A percentile compares a stretch with the other conserved stretches of the same genome.
phyloP scores from a whole-genome alignment of 2,888 invertebrate species.

The Phytoseiulus persimilis region DNA sequence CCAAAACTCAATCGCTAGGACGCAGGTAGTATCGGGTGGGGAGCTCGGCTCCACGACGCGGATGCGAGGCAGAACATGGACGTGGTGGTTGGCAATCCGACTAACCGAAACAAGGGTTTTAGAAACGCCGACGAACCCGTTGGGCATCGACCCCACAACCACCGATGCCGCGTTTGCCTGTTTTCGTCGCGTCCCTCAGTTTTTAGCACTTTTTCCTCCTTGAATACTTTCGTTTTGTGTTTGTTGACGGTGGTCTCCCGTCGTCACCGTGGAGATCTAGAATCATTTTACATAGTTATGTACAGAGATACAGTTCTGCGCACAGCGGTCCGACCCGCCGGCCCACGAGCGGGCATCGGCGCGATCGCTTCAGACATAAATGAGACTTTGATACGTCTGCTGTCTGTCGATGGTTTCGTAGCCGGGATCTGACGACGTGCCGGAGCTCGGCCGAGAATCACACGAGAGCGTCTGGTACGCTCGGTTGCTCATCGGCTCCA shows the following conservation, averaged over 20 bases:
- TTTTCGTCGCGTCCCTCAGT: not conserved
- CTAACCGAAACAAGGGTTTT: not conserved
- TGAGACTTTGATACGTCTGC: conserved; percentile 30
- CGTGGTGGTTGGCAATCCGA: not conserved
- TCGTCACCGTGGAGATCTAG: not conserved
- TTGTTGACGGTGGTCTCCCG: not conserved
- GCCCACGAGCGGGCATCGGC: not conserved
- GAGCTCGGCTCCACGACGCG: not conserved
- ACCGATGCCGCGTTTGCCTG: not conserved
- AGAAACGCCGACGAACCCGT: not conserved
- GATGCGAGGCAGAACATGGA: not conserved
- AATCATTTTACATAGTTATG: not conserved
- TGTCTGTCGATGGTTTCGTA: conserved; percentile 43
- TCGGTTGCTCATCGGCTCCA: conserved; percentile 22
- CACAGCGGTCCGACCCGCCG: not conserved
- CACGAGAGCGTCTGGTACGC: conserved; percentile 36
- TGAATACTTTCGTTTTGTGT: not conserved
- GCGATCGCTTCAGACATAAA: conserved; percentile 24
- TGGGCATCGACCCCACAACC: not conserved
- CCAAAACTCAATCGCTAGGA: not conserved
- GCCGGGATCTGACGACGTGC: conserved; percentile 21
- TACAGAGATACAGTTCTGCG: not conserved
- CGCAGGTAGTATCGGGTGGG: not conserved
- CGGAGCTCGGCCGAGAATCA: not conserved
- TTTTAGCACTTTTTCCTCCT: not conserved